Evolutionary conservation across 2,888 invertebrate species (phyloP), one percentile per base, ranked within the genome.

Genomic region (Andrena marginata): DNA sequence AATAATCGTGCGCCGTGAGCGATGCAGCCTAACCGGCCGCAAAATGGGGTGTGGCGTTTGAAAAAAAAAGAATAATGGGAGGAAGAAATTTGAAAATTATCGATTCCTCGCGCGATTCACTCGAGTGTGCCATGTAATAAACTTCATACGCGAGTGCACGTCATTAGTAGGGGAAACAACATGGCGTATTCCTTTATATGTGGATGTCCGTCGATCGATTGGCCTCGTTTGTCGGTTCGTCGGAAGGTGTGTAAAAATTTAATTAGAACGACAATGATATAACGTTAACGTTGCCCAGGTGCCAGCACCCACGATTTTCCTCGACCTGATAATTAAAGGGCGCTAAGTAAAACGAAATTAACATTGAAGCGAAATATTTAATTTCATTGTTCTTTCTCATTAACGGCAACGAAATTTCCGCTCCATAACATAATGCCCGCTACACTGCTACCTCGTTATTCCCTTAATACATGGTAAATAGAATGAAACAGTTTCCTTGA

Each of bases 91-190:
- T 85, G 82, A 77, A 56, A 82, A 85, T 80, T 85, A 87, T 86
- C 85, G 86, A 79, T 86, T 80, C 77, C 82, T 75, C 64, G 64
- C 80, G 75, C 72, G 64, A 86, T 82, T 85, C 85, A 60, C 67
- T 77, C 84, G 80, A 86, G 82, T 77, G 75, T 85, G 74, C 77
- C 49, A 42, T 75, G 76, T 77, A 85, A 84, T 87, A 87, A 82
- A 85, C 65, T 75, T 82, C 65, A 79, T 75, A 72, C 71, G 76
- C 64, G 74, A 87, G 70, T 82, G 80, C 82, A 77, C 85, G 74
- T 82, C 86, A 85, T 85, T 87, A 87, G 82, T 71, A 82, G 82
- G 82, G 85, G 87, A 78, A 80, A 87, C 77, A 63, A 59, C 73
- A 72, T 68, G 70, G 77, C 67, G 68, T 67, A 87, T 82, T 79